Evolutionary conservation across 2,888 invertebrate genomes (phyloP).

Genomic region (Notodonta dromedarius): DNA sequence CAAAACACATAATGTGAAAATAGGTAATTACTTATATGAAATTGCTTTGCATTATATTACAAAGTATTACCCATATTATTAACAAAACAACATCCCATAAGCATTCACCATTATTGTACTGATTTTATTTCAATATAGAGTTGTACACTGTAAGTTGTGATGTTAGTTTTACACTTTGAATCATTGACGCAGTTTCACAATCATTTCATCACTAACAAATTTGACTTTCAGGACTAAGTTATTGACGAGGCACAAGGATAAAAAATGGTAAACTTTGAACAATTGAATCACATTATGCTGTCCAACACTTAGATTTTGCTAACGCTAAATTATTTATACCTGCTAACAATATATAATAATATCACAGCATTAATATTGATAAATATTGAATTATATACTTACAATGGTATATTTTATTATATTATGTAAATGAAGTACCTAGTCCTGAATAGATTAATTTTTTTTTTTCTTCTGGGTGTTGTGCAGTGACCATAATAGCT

Average conservation of each 20-base stretch:
- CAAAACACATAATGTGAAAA: no score
- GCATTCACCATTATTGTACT: neutral
- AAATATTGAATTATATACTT: slow-evolving; percentile 17
- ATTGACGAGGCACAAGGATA: slow-evolving; percentile 93
- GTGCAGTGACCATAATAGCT: slow-evolving; percentile 29
- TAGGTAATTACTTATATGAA: neutral
- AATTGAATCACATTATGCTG: slow-evolving; percentile 61
- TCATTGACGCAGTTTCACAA: slow-evolving; percentile 51
- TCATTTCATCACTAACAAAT: slow-evolving; percentile 81
- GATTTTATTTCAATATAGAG: neutral
- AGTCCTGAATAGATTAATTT: slow-evolving; percentile 5
- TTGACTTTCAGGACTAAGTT: slow-evolving; percentile 93
- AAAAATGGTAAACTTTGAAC: slow-evolving; percentile 89
- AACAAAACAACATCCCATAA: neutral
- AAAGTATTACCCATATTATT: neutral
- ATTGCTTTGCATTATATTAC: neutral
- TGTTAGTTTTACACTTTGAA: neutral
- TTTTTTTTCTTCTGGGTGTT: slow-evolving; percentile 26
- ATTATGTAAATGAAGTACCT: slow-evolving; percentile 22
- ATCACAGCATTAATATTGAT: slow-evolving; percentile 8
- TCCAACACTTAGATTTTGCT: slow-evolving; percentile 64
- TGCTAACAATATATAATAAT: slow-evolving; percentile 33
- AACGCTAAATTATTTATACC: slow-evolving; percentile 51
- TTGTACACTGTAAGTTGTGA: neutral
- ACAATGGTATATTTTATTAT: slow-evolving; percentile 23